Conservation (phyloP, 2,797 vertebrate species). For the Microcaecilia unicolor region DNA sequence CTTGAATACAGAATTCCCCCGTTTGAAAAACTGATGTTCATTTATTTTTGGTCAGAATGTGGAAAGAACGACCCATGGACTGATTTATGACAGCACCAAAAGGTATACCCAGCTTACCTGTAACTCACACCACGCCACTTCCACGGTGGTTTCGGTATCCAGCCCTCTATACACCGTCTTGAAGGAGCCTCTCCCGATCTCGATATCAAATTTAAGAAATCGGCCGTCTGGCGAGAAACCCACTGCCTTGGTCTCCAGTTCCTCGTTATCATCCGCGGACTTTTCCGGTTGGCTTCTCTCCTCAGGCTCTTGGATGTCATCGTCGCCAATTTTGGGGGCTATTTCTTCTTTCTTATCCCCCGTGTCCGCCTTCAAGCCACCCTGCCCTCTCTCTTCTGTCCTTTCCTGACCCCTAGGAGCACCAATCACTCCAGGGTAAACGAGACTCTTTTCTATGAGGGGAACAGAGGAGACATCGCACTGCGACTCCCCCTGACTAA, state of each 20-base stretch:
- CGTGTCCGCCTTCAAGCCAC: background rate
- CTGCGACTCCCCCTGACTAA: too few species aligned
- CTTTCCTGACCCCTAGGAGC: conserved; percentile 11
- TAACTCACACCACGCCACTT: conserved; percentile 96
- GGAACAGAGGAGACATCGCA: conserved; percentile 6
- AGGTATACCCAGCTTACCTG: conserved; percentile 81
- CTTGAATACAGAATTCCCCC: too few species aligned
- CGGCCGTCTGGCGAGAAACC: conserved; percentile 88
- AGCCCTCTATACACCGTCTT: conserved; percentile 97
- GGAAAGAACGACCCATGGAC: too few species aligned
- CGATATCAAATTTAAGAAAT: conserved; percentile 96
- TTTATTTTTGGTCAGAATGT: too few species aligned
- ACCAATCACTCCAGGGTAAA: background rate
- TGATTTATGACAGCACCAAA: too few species aligned
- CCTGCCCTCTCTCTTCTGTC: conserved; percentile 24
- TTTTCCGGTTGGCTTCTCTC: conserved; percentile 45
- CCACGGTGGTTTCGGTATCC: conserved; percentile 95
- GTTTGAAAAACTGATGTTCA: too few species aligned
- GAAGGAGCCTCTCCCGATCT: conserved; percentile 94
- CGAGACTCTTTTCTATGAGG: background rate
- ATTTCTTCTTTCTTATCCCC: conserved; percentile 9
- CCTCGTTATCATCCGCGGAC: conserved; percentile 75
- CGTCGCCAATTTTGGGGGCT: conserved; percentile 1
- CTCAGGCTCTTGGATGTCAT: conserved; percentile 41
- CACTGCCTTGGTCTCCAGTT: conserved; percentile 93